These are phyloP conservation scores for Vanessa atalanta DNA, from an alignment of 1,140 invertebrate genomes.

Conservation along the genomic window DNA sequence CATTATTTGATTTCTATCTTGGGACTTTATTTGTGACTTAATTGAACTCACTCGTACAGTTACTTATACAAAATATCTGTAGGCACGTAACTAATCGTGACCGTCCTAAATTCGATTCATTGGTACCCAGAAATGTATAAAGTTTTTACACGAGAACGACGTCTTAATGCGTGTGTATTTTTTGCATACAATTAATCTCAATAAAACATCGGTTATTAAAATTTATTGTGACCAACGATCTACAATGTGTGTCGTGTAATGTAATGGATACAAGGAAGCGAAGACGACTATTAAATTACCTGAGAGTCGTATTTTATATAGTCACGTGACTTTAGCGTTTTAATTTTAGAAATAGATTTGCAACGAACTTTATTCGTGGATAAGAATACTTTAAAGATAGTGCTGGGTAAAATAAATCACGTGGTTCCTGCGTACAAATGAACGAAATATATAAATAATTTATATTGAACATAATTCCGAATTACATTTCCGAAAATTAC, in stretches of 20 bases:
- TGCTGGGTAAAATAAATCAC: no score
- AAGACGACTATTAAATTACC: conserved; percentile 29
- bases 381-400: no score
- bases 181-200: conserved; percentile 45
- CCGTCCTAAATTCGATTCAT: conserved; percentile 9
- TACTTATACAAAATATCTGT: background rate
- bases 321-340: conserved; percentile 21
- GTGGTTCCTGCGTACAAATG: no score
- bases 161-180: conserved; percentile 19
- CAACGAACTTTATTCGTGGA: no score
- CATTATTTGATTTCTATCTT: background rate
- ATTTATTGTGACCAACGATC: conserved; percentile 34
- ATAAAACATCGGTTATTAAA: conserved; percentile 41
- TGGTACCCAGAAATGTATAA: conserved; percentile 3
- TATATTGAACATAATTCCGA: no score
- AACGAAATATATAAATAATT: no score
- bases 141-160: background rate
- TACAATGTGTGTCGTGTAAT: conserved; percentile 14
- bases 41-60: background rate
- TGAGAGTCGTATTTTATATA: conserved; percentile 25
- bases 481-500: no score
- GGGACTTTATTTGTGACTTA: background rate
- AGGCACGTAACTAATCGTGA: conserved; percentile 9
- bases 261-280: conserved; percentile 39
- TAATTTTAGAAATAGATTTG: conserved; percentile 1